Conservation (phyloP, 2,113 vertebrate genomes). For the Anas platyrhynchos region DNA sequence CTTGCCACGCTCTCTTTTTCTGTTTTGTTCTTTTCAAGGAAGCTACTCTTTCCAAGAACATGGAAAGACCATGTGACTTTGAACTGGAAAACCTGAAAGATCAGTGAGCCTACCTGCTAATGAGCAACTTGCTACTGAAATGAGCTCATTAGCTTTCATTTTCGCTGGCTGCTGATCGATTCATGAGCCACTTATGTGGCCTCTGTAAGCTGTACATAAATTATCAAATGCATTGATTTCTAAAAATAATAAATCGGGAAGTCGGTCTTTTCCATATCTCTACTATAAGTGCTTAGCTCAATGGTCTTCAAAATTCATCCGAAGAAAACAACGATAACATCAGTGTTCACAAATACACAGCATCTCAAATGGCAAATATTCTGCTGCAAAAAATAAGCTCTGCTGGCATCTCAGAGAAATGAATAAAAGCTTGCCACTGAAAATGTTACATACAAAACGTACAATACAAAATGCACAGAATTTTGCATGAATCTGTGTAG, state of each 20-base stretch:
- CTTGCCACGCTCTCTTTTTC: background rate
- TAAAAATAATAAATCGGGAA: conserved; percentile 57
- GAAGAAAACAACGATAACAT: conserved; percentile 1
- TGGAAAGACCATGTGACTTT: conserved; percentile 40
- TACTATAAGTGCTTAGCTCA: background rate
- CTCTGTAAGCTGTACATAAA: conserved; percentile 54
- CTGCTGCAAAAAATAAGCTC: conserved; percentile 51
- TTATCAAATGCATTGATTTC: conserved; percentile 66
- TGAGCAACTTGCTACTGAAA: conserved; percentile 58
- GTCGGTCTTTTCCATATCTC: background rate
- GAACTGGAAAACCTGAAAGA: conserved; percentile 62
- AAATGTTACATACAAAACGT: conserved; percentile 49
- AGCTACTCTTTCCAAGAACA: conserved; percentile 2
- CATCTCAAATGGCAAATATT: conserved; percentile 48
- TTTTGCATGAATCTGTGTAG: conserved; percentile 58
- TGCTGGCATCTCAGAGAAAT: background rate
- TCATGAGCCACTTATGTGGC: background rate
- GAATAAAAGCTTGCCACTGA: conserved; percentile 47
- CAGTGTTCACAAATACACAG: background rate
- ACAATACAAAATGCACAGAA: conserved; percentile 50
- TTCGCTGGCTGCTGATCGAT: conserved; percentile 57
- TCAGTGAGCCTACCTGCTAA: conserved; percentile 63
- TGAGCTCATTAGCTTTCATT: conserved; percentile 66
- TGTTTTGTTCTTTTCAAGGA: background rate
- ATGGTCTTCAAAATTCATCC: conserved; percentile 28